Evolutionary conservation across 2,888 invertebrate species (phyloP).

Genomic region (Temnothorax unifasciatus): DNA sequence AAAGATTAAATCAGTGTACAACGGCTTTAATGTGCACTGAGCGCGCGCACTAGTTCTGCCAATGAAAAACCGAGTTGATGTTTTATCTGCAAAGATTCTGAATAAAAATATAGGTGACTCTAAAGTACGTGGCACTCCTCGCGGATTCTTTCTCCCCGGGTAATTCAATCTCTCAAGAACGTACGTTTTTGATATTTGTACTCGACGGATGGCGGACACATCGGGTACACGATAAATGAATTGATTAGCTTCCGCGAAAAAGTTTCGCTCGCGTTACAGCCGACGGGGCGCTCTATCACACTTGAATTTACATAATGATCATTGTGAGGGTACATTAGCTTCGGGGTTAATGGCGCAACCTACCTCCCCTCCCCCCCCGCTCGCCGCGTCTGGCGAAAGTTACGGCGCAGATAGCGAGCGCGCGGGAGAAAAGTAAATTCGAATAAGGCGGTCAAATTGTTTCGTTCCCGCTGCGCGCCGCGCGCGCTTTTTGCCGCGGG

Average conservation of each 20-base stretch:
- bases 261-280: conserved; percentile 36
- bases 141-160: background rate
- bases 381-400: conserved; percentile 53
- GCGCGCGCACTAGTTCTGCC: too few species aligned
- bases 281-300: conserved; percentile 29
- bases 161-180: background rate
- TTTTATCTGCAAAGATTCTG: background rate
- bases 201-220: background rate
- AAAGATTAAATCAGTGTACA: too few species aligned
- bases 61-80: too few species aligned
- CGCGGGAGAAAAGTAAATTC: conserved; percentile 47
- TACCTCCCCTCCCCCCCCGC: too few species aligned
- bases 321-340: conserved; percentile 67
- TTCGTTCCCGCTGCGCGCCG: conserved; percentile 58
- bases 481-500: conserved; percentile 68
- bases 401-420: conserved; percentile 34
- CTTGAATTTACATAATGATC: conserved; percentile 62
- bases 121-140: background rate
- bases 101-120: too few species aligned
- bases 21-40: too few species aligned
- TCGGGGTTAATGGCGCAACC: conserved; percentile 53
- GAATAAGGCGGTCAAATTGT: conserved; percentile 62
- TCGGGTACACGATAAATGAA: conserved; percentile 30
- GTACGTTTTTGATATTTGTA: background rate
- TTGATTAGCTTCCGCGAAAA: conserved; percentile 24